Conservation (phyloP, 2,888 invertebrate genomes). For the Nemapogon koenigi region DNA sequence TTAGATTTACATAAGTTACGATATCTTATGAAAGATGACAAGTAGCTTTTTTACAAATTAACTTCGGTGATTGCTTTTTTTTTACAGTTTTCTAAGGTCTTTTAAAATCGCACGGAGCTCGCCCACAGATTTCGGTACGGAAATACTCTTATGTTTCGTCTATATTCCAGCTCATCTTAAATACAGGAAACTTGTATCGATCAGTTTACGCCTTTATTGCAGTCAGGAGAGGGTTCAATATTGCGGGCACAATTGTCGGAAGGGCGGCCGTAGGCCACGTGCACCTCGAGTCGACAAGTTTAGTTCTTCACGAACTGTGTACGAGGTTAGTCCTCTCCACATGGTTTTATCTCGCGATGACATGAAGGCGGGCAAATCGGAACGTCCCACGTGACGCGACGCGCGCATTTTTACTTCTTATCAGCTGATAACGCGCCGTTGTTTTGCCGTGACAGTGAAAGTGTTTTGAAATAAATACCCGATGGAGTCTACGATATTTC, state of each 20-base stretch:
- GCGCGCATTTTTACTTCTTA: slow-evolving; percentile 9
- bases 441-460: slow-evolving; percentile 29
- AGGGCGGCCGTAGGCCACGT: slow-evolving; percentile 62
- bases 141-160: slow-evolving; percentile 55
- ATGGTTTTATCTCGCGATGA: slow-evolving; percentile 45
- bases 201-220: too few relatives aligned
- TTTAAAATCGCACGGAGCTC: slow-evolving; percentile 16
- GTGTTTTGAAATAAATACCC: slow-evolving; percentile 32
- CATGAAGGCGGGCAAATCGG: slow-evolving; percentile 31
- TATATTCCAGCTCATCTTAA: slow-evolving; percentile 51
- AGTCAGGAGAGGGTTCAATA: slow-evolving; percentile 49
- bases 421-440: slow-evolving; percentile 21
- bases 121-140: slow-evolving; percentile 49
- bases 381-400: slow-evolving; percentile 43
- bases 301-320: slow-evolving; percentile 62
- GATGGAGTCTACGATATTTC: slow-evolving; percentile 22
- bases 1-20: too few relatives aligned
- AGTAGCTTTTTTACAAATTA: too few relatives aligned
- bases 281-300: slow-evolving; percentile 58
- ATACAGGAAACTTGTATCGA: slow-evolving; percentile 44
- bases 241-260: slow-evolving; percentile 38
- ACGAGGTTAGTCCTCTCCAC: slow-evolving; percentile 58
- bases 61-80: too few relatives aligned
- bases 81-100: too few relatives aligned
- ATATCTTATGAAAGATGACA: too few relatives aligned